These are phyloP conservation scores for Aquatica leii DNA, from an alignment of 2,888 invertebrate species.

Conservation along the genomic window DNA sequence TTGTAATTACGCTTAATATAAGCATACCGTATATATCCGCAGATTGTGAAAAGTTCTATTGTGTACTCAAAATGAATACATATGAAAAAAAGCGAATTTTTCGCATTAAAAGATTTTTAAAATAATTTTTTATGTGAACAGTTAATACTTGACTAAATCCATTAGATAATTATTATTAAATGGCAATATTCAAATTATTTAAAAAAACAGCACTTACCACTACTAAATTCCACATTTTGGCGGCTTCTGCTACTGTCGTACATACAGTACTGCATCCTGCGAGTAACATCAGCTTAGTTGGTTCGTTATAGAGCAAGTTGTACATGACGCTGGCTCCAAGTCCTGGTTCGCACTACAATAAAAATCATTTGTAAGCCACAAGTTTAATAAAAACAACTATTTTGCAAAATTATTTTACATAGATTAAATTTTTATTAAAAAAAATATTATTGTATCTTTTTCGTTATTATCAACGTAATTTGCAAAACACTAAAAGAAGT, in stretches of 20 bases:
- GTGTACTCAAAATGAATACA: conserved; percentile 4
- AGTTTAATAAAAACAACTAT: no score
- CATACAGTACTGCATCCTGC: conserved; percentile 99
- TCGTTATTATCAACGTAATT: neutral
- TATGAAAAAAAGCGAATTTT: conserved; percentile 9
- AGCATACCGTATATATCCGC: neutral
- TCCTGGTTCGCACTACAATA: conserved; percentile 94
- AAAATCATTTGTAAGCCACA: no score
- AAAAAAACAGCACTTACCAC: conserved; percentile 78
- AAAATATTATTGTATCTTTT: no score
- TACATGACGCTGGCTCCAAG: conserved; percentile 98
- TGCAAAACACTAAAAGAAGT: neutral
- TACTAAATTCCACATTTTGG: conserved; percentile 99
- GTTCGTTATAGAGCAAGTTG: conserved; percentile 95
- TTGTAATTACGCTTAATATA: no score
- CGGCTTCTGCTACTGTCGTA: conserved; percentile 98
- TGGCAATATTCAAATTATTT: no score
- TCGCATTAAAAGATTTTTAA: conserved; percentile 2
- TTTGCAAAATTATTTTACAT: no score
- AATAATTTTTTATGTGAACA: neutral
- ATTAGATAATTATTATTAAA: no score
- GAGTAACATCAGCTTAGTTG: conserved; percentile 91
- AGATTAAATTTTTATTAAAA: no score
- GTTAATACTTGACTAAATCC: no score
- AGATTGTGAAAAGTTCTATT: conserved; percentile 5